phyloP scores from a whole-genome alignment of 2,888 invertebrate species.

The Celastrina argiolus region DNA sequence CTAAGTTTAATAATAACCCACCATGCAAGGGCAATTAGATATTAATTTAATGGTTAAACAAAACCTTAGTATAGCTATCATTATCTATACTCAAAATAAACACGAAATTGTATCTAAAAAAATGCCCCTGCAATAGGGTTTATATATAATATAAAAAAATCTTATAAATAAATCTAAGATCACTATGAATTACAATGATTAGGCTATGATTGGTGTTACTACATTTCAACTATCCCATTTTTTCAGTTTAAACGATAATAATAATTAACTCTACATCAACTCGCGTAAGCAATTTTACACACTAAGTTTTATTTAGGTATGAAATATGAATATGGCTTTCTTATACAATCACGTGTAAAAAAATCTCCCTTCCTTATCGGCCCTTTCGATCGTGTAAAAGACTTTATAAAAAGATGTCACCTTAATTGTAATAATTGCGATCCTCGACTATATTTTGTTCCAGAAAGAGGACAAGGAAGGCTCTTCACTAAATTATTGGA shows the following conservation, averaged over 20 bases:
- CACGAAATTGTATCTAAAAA: constrained; percentile 13
- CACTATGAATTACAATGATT: constrained; percentile 68
- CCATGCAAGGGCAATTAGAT: constrained; percentile 39
- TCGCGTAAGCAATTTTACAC: constrained; percentile 55
- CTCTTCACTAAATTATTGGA: constrained; percentile 32
- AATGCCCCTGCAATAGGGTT: constrained; percentile 46
- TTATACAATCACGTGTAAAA: constrained; percentile 48
- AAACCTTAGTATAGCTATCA: constrained; percentile 19
- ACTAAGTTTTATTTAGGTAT: constrained; percentile 43
- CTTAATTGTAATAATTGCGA: constrained; percentile 18
- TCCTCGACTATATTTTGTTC: constrained; percentile 5
- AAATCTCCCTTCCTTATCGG: constrained; percentile 32
- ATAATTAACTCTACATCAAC: constrained; percentile 42
- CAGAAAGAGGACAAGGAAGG: constrained; percentile 36
- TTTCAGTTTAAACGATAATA: constrained; percentile 42
- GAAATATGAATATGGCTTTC: constrained; percentile 50
- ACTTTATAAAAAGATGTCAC: constrained; percentile 8
- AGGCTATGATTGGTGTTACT: constrained; percentile 76
- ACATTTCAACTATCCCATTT: constrained; percentile 59
- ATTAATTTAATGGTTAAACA: constrained; percentile 24
- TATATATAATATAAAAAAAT: constrained; percentile 62
- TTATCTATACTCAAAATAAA: constrained; percentile 21
- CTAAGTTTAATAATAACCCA: constrained; percentile 56
- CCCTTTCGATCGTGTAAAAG: constrained; percentile 11
- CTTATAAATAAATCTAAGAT: constrained; percentile 71